These are phyloP conservation scores for Podarcis muralis DNA, from an alignment of 2,113 vertebrate genomes.

Conservation along the genomic window DNA sequence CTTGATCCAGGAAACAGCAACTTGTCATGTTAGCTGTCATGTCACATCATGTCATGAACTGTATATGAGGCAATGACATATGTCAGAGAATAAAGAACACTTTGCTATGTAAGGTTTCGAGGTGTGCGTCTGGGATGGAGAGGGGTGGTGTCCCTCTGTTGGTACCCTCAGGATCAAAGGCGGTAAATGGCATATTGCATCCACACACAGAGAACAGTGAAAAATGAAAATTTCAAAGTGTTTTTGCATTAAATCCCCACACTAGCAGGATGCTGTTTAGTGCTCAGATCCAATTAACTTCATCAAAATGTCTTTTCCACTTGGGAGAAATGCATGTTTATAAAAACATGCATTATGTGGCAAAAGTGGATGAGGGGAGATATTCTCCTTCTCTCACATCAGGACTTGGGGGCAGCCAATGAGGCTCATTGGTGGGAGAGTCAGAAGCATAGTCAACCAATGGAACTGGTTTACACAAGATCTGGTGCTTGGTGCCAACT, in stretches of 20 bases:
- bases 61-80: conserved; percentile 37
- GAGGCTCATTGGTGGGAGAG: no score
- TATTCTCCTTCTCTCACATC: no score
- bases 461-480: no score
- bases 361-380: no score
- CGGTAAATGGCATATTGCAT: conserved; percentile 32
- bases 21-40: conserved; percentile 31
- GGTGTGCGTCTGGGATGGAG: background rate
- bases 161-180: conserved; percentile 19
- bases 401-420: no score
- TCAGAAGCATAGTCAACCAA: no score
- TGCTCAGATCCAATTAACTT: conserved; percentile 16
- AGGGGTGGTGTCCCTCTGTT: conserved; percentile 6
- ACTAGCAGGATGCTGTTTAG: conserved; percentile 7
- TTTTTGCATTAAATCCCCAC: conserved; percentile 28
- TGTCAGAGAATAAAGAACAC: conserved; percentile 40
- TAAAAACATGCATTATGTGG: no score
- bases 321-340: background rate
- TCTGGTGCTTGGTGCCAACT: background rate
- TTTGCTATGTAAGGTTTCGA: conserved; percentile 31
- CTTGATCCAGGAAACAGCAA: conserved; percentile 31
- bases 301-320: conserved; percentile 25
- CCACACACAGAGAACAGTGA: conserved; percentile 14
- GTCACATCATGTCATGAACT: conserved; percentile 35
- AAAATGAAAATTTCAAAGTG: conserved; percentile 6